Conservation (phyloP, 2,113 vertebrate species). For the Sinosuthora webbiana region DNA sequence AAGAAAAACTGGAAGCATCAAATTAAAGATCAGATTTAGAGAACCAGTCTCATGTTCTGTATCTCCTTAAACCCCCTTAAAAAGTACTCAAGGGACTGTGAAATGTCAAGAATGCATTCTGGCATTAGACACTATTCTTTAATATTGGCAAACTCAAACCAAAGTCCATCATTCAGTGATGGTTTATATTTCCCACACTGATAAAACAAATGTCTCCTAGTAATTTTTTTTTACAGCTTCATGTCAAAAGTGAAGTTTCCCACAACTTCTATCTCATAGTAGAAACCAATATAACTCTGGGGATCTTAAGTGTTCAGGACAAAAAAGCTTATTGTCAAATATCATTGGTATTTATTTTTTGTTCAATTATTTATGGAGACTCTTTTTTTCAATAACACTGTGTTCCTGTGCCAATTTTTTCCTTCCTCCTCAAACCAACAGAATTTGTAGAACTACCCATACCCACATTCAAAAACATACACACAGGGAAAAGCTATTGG, state of each 20-base stretch:
- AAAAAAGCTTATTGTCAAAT: background rate
- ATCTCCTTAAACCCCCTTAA: background rate
- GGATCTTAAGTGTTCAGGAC: background rate
- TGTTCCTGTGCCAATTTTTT: background rate
- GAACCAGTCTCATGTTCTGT: background rate
- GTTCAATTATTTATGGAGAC: background rate
- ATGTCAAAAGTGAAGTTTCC: background rate
- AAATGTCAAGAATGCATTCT: background rate
- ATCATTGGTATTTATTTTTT: background rate
- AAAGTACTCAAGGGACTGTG: background rate
- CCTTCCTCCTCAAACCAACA: background rate
- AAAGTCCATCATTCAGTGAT: background rate
- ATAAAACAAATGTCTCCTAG: background rate
- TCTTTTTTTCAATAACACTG: background rate
- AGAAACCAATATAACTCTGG: background rate
- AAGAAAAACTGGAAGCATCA: background rate
- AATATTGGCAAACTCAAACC: background rate
- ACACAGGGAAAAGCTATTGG: rapidly evolving
- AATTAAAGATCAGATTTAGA: background rate
- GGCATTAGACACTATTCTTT: background rate
- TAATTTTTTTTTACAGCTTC: background rate
- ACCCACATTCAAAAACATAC: background rate
- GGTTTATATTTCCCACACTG: background rate
- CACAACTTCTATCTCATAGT: background rate
- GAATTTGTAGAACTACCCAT: background rate